These are phyloP conservation scores for Heliothis subflexa DNA, from an alignment of 1,140 invertebrate species.

Conservation along the genomic window DNA sequence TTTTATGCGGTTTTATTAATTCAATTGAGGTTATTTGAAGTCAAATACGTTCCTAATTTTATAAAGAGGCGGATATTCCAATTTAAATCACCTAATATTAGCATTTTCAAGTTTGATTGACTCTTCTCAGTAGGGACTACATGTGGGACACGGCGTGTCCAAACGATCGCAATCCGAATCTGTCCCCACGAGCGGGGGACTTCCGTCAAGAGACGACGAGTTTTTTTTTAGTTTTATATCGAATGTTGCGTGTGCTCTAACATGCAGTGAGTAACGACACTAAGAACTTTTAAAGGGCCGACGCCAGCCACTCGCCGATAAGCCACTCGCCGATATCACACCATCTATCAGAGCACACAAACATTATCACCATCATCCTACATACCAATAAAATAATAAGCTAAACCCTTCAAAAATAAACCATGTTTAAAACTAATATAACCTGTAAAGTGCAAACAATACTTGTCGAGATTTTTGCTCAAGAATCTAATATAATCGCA, in stretches of 20 bases:
- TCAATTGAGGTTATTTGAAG: background rate
- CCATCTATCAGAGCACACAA: slow-evolving; percentile 1
- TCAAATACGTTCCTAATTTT: slow-evolving; percentile 3
- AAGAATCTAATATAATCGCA: too few species aligned
- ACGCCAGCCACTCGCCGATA: too few species aligned
- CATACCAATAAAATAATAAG: background rate
- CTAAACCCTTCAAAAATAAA: background rate
- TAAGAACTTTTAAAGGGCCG: background rate
- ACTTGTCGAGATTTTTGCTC: slow-evolving; percentile 4
- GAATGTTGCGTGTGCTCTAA: background rate
- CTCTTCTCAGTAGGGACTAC: slow-evolving; percentile 27
- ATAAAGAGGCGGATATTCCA: slow-evolving; percentile 25
- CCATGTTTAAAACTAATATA: background rate
- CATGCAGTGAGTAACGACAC: background rate
- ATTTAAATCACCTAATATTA: slow-evolving; percentile 18
- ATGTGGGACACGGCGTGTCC: slow-evolving; percentile 28
- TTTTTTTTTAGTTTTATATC: background rate
- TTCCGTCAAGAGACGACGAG: background rate
- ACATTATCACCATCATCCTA: background rate
- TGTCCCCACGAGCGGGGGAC: background rate
- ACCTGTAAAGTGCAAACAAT: slow-evolving; percentile 6
- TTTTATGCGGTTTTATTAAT: slow-evolving; percentile 11
- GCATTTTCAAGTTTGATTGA: slow-evolving; percentile 3
- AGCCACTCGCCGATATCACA: too few species aligned
- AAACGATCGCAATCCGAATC: background rate